Base-by-base conservation (phyloP, 1,140 invertebrate genomes). In the Dendrolimus kikuchii region DNA sequence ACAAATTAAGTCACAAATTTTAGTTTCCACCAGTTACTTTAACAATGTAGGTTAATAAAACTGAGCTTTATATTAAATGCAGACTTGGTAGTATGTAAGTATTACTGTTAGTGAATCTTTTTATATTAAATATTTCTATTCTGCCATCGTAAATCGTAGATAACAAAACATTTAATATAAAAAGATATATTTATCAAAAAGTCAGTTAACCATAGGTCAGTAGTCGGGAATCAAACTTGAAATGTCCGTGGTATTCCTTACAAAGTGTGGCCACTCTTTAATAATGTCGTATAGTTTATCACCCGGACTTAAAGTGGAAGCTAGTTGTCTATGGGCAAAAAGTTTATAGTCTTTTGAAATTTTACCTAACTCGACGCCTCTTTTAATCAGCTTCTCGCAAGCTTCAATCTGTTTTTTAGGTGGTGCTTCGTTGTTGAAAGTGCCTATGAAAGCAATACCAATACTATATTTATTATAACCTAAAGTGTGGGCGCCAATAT, bases 381-480 rank as follows among this genome's bases (percentile, higher is more conserved):
- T 64, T 40, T 88, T 79, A n/a, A 93, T 87, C 0, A 93, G 62
- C 39, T 87, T 77, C 44, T 87, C 59, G 2, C 87, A 89, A 0
- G 89, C 90, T 2, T 89, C 69, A 3, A 93, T 10, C 54, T 92
- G 91, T 5, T 64, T 63, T 37, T 86, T 66, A 0, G 77, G 75
- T 0, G 91, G 91, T 38, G 70, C 6, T 5, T 80, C 59, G 5
- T 58, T 76, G 46, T 83, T 89, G 53, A 90, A 92, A 4, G 88
- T 90, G 0, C 94, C 94, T 52, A 95, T 90, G 51, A 94, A 90
- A 4, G 89, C 90, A 44, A 94, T 91, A 40, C 91, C 92, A 40
- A 93, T 77, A 5, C 90, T 89, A 8, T 86, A 87, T 37, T 67
- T 77, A 62, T 95, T 94, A 71, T 92, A 93, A 10, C 87, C 85